Evolutionary conservation across 1,140 invertebrate species (phyloP), one percentile per base, ranked within the genome.

Genomic region (Coelopa frigida): DNA sequence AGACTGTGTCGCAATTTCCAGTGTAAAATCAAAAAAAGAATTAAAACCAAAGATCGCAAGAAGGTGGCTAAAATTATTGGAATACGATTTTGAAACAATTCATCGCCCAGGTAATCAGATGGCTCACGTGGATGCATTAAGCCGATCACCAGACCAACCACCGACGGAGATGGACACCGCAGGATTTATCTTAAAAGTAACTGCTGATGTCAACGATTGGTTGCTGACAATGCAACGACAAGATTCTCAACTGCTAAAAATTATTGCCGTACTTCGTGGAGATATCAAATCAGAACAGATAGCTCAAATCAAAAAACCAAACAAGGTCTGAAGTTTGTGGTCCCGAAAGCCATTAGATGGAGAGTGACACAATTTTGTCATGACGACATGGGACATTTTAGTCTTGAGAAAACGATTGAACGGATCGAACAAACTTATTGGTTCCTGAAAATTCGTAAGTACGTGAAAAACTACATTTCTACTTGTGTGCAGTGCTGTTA

Each of bases 1-100:
- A n/a, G 59, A 65, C 44, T 44, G 55, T 35, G 44, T 51, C n/a
- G 46, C 56, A 10, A 68, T 68, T 31, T 32, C 57, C 18, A 55
- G n/a, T n/a, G n/a, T n/a, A n/a, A n/a, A n/a, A n/a, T n/a, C n/a
- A n/a, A n/a, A n/a, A n/a, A n/a, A n/a, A n/a, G n/a, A n/a, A n/a
- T n/a, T n/a, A n/a, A 39, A 56, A 57, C 35, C 55, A 4, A 56
- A 50, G 44, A 51, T 70, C 5, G 56, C 57, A 0, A 36, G 57
- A 14, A 63, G 59, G 62, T 52, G 48, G 39, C 37, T 70, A 37
- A 37, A 63, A 7, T 32, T 51, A 4, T 26, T 39, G n/a, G 46
- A 51, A 17, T 51, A 22, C 21, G 39, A 44, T 17, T 29, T 48
- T 4, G 37, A 51, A 21, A 37, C 48, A 18, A n/a, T 22, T n/a